Evolutionary conservation across 1,140 invertebrate species (phyloP), one percentile per base, ranked within the genome.

Genomic region (Cepaea nemoralis): DNA sequence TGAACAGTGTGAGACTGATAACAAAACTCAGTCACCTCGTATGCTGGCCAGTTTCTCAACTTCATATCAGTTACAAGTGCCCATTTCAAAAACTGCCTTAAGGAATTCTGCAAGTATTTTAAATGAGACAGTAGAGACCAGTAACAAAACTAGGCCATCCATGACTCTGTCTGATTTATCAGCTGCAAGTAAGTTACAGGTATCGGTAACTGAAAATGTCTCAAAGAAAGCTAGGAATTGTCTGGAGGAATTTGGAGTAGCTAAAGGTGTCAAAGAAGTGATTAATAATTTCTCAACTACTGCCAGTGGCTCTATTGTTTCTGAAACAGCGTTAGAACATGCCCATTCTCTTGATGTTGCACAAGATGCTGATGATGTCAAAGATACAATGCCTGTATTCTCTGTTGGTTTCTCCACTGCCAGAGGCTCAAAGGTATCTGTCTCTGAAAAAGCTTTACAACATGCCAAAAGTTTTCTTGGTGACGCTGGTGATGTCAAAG

Each of bases 251-350:
- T n/a, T n/a, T n/a, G n/a, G n/a, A n/a, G n/a, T n/a, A 31, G 71
- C 45, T 45, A 37, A 73, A 59, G 67, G 33, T n/a, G 77, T 31
- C 27, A 35, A 22, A 39, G 22, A 55, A 22, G 22, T 55, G 5
- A 6, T 45, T 45, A 45, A 45, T 16, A 45, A 45, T 45, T 6
- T 22, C 50, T 55, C 22, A 22, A 48, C 63, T 45, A 81, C 82
- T 35, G 86, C 80, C 37, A 55, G 74, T 50, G 84, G 84, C 19
- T 80, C 77, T 67, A n/a, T 37, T 2, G 50, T 87, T 24, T 81
- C 83, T 27, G 82, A 85, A 71, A 80, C 69, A 35, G 69, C 87
- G 45, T 50, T 88, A 31, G 33, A 83, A 73, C 63, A 83, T 69
- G 86, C 83, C 6, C 84, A 74, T 73, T 40, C 71, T 75, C 48